A percentile compares a stretch with the other conserved stretches of the same genome.
Evolutionary conservation across 2,113 vertebrate genomes (phyloP).

Genomic region (Oncorhynchus tshawytscha): DNA sequence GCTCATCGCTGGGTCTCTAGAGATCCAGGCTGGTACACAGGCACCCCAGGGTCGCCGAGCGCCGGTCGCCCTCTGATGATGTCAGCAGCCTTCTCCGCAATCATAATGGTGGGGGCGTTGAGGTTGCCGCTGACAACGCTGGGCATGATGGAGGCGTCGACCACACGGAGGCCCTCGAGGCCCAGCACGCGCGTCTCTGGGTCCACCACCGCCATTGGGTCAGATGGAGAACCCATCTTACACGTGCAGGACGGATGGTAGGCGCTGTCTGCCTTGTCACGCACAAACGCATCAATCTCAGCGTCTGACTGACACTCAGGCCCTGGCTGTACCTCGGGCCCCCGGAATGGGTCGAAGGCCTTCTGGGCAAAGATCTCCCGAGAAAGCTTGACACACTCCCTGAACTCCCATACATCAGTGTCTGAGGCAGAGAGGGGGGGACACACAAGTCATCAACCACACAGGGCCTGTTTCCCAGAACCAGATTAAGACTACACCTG

Average conservation of each 20-base stretch:
- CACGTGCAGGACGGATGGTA: constrained; percentile 97
- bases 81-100: constrained; percentile 94
- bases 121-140: constrained; percentile 92
- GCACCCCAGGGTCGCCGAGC: constrained; percentile 75
- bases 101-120: constrained; percentile 94
- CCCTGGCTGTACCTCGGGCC: constrained; percentile 85
- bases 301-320: constrained; percentile 77
- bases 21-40: constrained; percentile 81
- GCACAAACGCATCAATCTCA: constrained; percentile 90
- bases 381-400: constrained; percentile 82
- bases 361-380: constrained; percentile 93
- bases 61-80: constrained; percentile 81
- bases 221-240: constrained; percentile 86
- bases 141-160: constrained; percentile 97
- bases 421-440: constrained; percentile 69
- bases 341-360: constrained; percentile 86
- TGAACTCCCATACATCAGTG: constrained; percentile 84
- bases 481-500: too few relatives aligned
- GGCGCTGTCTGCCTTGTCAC: constrained; percentile 87
- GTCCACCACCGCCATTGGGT: constrained; percentile 85
- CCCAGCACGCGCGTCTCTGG: constrained; percentile 83
- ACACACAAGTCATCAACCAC: neutral
- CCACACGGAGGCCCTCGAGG: constrained; percentile 82
- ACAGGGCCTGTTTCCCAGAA: neutral
- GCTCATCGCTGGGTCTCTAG: constrained; percentile 80